These are phyloP conservation scores for Adrianichthys oophorus DNA, from an alignment of 2,797 vertebrate genomes.

Conservation along the genomic window DNA sequence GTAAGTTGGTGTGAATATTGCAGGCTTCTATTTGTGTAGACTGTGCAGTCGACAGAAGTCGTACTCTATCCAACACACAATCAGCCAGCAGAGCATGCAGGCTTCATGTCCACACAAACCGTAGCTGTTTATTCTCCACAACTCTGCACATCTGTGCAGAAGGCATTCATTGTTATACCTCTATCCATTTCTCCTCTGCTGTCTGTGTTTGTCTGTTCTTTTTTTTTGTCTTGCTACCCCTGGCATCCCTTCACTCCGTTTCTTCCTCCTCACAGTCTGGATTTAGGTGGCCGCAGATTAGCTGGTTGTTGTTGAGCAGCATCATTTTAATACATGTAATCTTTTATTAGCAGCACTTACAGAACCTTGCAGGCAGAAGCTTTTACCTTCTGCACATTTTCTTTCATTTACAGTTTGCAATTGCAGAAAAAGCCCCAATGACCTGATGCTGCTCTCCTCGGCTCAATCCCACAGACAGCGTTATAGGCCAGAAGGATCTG, in stretches of 20 bases:
- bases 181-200: conserved; percentile 23
- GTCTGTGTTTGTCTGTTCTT: conserved; percentile 7
- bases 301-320: conserved; percentile 12
- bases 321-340: conserved; percentile 15
- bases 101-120: background rate
- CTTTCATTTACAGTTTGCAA: background rate
- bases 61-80: background rate
- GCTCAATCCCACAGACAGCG: background rate
- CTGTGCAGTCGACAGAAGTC: conserved; percentile 4
- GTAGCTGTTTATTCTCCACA: background rate
- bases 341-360: conserved; percentile 17
- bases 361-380: background rate
- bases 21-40: background rate
- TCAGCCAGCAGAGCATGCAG: background rate
- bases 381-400: background rate
- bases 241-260: background rate
- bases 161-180: background rate
- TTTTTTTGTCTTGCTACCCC: background rate
- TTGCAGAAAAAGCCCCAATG: background rate
- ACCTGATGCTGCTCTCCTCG: background rate
- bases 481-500: conserved; percentile 5
- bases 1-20: conserved; percentile 45
- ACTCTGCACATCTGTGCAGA: background rate
- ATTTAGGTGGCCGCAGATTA: conserved; percentile 21
- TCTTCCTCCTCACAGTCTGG: conserved; percentile 13